phyloP scores from a whole-genome alignment of 2,888 invertebrate genomes.

The Aplocera efformata region DNA sequence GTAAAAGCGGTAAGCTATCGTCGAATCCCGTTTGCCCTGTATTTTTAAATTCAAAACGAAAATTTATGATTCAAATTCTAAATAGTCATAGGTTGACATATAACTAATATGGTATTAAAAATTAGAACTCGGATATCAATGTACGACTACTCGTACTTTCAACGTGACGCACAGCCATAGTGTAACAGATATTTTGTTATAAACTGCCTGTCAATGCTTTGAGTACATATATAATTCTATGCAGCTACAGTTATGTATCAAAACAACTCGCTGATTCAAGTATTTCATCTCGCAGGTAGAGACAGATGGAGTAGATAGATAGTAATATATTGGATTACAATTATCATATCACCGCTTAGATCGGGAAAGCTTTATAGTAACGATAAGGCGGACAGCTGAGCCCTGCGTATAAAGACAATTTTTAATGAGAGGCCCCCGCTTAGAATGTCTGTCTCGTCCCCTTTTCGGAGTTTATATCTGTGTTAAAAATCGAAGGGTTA shows the following conservation, averaged over 20 bases:
- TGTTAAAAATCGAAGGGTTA: constrained; percentile 50
- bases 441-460: constrained; percentile 55
- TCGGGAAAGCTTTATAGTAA: constrained; percentile 58
- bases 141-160: no score
- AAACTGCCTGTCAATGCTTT: background rate
- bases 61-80: no score
- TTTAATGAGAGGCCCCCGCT: constrained; percentile 61
- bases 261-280: background rate
- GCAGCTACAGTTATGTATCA: no score
- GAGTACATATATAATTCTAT: background rate
- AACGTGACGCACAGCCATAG: no score
- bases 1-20: no score
- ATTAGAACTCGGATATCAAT: no score
- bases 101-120: no score
- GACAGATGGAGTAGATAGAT: constrained; percentile 50
- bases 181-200: no score
- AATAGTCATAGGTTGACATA: no score
- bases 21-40: no score
- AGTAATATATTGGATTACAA: constrained; percentile 66
- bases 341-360: constrained; percentile 66
- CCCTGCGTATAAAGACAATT: constrained; percentile 61
- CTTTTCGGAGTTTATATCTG: constrained; percentile 47
- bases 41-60: no score
- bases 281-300: constrained; percentile 36
- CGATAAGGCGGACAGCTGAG: constrained; percentile 69